These are phyloP conservation scores for Cephalotes varians DNA, from an alignment of 2,888 invertebrate species.

Conservation along the genomic window DNA sequence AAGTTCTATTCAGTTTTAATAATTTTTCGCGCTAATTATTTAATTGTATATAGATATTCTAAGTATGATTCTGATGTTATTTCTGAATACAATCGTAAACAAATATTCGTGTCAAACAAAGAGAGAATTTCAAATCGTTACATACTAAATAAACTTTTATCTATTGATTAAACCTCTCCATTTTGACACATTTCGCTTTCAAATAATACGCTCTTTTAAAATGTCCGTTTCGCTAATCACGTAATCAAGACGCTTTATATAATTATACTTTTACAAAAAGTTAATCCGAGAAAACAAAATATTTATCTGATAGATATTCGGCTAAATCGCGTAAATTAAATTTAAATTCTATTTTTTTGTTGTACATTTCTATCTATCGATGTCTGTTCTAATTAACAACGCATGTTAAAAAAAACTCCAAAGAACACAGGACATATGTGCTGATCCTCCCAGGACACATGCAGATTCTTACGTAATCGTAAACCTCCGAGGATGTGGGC, in stretches of 20 bases:
- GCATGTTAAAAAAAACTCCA: background rate
- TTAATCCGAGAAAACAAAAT: background rate
- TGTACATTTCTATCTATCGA: background rate
- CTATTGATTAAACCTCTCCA: background rate
- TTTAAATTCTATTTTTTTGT: background rate
- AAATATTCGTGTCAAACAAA: background rate
- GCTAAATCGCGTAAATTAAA: background rate
- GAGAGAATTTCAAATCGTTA: background rate
- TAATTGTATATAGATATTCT: background rate
- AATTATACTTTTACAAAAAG: background rate
- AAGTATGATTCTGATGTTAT: background rate
- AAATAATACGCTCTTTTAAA: slow-evolving; percentile 41
- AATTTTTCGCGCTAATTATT: background rate
- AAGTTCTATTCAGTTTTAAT: background rate
- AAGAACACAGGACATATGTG: slow-evolving; percentile 62
- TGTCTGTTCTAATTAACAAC: background rate
- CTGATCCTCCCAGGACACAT: slow-evolving; percentile 72
- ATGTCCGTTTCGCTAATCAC: slow-evolving; percentile 21
- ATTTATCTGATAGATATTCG: background rate
- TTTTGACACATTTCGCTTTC: background rate
- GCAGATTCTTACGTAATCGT: slow-evolving; percentile 80
- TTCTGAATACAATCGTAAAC: background rate
- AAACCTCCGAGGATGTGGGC: slow-evolving; percentile 82
- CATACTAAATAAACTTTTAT: background rate
- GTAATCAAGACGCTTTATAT: too few relatives aligned